Conservation (phyloP, 2,797 vertebrate genomes). For the Anguilla pacifica region DNA sequence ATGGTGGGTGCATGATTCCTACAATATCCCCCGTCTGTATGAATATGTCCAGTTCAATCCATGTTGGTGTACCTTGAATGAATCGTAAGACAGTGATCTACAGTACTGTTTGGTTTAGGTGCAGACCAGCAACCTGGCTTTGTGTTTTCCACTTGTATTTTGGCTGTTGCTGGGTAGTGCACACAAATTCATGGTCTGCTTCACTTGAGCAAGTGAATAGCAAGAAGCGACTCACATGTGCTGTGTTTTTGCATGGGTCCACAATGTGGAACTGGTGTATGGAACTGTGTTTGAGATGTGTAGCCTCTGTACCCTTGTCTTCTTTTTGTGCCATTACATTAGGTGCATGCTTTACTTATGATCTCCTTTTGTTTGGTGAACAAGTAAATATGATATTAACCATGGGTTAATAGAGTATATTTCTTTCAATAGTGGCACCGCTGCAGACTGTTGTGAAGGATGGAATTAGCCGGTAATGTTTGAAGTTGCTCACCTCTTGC, state of each 20-base stretch:
- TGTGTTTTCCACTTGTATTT: constrained; percentile 34
- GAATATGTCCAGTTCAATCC: constrained; percentile 26
- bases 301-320: constrained; percentile 39
- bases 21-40: constrained; percentile 23
- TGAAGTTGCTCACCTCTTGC: constrained; percentile 23
- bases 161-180: constrained; percentile 37
- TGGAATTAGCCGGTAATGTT: constrained; percentile 26
- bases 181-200: constrained; percentile 44
- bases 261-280: constrained; percentile 44
- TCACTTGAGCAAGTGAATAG: constrained; percentile 49
- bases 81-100: constrained; percentile 29
- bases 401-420: constrained; percentile 66
- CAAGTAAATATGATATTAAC: constrained; percentile 59
- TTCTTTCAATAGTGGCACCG: constrained; percentile 69
- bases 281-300: constrained; percentile 45
- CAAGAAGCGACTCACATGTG: constrained; percentile 17
- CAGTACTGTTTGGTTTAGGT: not conserved
- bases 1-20: not conserved
- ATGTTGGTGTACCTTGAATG: constrained; percentile 26
- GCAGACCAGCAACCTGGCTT: constrained; percentile 7
- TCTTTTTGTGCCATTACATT: constrained; percentile 47
- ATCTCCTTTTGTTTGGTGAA: constrained; percentile 53
- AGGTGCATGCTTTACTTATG: constrained; percentile 56
- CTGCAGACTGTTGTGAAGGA: constrained; percentile 12
- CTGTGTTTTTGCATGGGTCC: constrained; percentile 43